Conservation (phyloP, 92 coral and sea anemone species). For the Siderastrea siderea region DNA sequence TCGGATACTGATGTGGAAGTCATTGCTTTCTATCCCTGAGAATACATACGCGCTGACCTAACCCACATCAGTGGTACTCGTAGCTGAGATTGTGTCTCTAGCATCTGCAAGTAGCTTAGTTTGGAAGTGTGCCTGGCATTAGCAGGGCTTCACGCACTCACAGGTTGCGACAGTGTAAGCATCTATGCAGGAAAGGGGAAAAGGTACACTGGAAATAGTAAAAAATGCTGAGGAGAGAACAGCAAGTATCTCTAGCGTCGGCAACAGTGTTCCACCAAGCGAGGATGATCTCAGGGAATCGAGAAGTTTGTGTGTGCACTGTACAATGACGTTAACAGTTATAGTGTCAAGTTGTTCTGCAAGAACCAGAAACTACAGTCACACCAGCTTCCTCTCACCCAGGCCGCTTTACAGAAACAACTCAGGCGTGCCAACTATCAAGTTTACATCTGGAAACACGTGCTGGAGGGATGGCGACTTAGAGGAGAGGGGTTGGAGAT, state of each 20-base stretch:
- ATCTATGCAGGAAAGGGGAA: conserved; percentile 71
- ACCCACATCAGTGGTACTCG: conserved; percentile 71
- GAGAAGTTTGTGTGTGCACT: conserved; percentile 61
- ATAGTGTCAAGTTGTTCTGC: conserved; percentile 31
- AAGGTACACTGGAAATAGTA: conserved; percentile 55
- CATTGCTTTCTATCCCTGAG: conserved; percentile 59
- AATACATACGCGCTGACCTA: conserved; percentile 51
- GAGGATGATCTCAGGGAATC: conserved; percentile 25
- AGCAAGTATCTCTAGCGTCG: conserved; percentile 29
- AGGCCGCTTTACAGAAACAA: conserved; percentile 44
- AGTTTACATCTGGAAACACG: conserved; percentile 60
- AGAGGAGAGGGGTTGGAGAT: conserved; percentile 35
- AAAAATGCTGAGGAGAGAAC: neutral
- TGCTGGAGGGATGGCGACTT: conserved; percentile 56
- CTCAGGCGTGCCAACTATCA: conserved; percentile 63
- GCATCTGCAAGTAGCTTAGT: conserved; percentile 68
- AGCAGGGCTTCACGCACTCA: conserved; percentile 71
- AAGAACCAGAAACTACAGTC: conserved; percentile 61
- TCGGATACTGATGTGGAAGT: conserved; percentile 72
- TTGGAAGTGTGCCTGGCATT: conserved; percentile 50
- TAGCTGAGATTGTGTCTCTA: conserved; percentile 41
- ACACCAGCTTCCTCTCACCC: conserved; percentile 66
- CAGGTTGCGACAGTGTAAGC: conserved; percentile 75
- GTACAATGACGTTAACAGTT: conserved; percentile 57
- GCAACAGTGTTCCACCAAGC: conserved; percentile 56